phyloP scores from a whole-genome alignment of 2,797 vertebrate genomes.

The Danio albolineatus region DNA sequence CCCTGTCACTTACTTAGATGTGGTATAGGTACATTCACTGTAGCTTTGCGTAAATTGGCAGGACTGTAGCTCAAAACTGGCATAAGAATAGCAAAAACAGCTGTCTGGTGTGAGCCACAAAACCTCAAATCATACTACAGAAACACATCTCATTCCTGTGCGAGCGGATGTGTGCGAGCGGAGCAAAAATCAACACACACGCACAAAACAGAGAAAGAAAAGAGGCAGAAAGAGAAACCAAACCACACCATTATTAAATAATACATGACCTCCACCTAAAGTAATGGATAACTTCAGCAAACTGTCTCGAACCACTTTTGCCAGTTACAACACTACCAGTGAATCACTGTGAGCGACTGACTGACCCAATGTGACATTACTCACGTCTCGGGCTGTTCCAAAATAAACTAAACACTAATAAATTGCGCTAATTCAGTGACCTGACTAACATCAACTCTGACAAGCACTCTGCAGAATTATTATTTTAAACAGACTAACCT shows the following conservation, averaged over 20 bases:
- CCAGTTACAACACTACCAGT: neutral
- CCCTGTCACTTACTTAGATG: neutral
- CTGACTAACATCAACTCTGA: neutral
- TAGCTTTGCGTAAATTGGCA: slow-evolving; percentile 8
- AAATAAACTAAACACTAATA: neutral
- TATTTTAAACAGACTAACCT: neutral
- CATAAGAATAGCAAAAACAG: neutral
- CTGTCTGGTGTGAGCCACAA: neutral
- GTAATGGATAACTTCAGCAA: neutral
- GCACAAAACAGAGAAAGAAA: neutral
- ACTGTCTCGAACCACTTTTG: neutral
- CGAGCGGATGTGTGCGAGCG: neutral
- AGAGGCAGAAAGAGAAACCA: neutral
- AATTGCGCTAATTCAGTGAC: neutral
- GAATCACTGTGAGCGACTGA: neutral
- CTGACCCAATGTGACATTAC: neutral
- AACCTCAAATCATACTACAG: neutral
- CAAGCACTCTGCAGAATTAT: neutral
- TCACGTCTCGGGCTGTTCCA: neutral
- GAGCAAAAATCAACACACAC: neutral
- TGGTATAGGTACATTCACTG: neutral
- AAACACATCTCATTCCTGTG: neutral
- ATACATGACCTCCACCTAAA: neutral
- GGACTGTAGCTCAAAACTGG: neutral
- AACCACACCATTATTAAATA: neutral